Evolutionary conservation across 2,888 invertebrate species (phyloP), one percentile per base, ranked within the genome.

Genomic region (Glyphotaelius pellucidus): DNA sequence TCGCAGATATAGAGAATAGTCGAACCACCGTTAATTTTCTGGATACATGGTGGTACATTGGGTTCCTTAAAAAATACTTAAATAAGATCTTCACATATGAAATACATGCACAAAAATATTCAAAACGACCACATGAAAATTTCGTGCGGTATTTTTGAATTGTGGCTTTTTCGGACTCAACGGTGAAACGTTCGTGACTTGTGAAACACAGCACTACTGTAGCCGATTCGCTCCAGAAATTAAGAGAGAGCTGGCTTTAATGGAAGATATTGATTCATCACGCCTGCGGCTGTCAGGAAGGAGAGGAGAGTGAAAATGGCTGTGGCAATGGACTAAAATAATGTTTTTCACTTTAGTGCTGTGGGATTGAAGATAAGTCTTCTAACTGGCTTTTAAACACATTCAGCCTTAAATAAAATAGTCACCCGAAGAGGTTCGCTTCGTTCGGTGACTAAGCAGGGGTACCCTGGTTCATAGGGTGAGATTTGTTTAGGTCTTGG

Each of bases 181-280:
- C 14, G 86, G n/a, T 30, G 86, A 42, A 83, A 86, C 30, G 86
- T 86, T 86, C 86, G 86, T 86, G 86, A 86, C 86, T 86, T 30
- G 42, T 38, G 47, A 86, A 86, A 86, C 42, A 47, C 47, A 42
- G 42, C 86, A 25, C 38, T 32, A 25, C 12, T 32, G 32, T 19
- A 67, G 86, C 86, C 86, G 86, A 38, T 47, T 42, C 86, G 86
- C 86, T 86, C 42, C 86, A n/a, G 14, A 42, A 85, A 42, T 86
- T 85, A 42, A 35, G 42, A 42, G 86, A n/a, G 15, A 42, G n/a
- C 30, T 67, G 67, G 85, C 38, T 47, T 47, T 47, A 86, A 86
- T 86, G 47, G 86, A 86, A 86, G 86, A 86, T 86, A 86, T 86
- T 42, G 86, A 42, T 86, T n/a, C 86, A 47, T 42, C 42, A n/a